phyloP scores from a whole-genome alignment of 2,888 invertebrate species.

The Caenorhabditis japonica region DNA sequence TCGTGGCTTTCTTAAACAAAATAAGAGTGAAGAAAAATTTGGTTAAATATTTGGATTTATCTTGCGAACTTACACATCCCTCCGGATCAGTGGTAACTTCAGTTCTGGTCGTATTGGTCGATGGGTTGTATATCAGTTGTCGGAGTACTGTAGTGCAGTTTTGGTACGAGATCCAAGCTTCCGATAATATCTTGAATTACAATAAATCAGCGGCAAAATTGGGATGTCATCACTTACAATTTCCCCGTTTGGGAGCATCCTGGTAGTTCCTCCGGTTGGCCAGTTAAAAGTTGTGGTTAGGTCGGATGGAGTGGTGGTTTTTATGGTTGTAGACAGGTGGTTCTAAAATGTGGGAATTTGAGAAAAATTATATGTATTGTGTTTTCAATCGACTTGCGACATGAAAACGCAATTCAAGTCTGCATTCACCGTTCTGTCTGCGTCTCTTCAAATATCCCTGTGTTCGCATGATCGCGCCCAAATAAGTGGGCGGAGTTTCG shows the following conservation, averaged over 20 bases:
- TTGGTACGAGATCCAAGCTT: background rate
- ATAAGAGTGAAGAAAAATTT: no score
- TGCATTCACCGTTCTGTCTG: no score
- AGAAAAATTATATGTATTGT: no score
- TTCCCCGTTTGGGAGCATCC: background rate
- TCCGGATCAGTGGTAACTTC: background rate
- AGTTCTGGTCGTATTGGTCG: background rate
- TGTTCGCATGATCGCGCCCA: constrained; percentile 3
- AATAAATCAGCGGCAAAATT: background rate
- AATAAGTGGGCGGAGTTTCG: no score
- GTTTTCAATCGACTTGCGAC: no score
- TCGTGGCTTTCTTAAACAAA: background rate
- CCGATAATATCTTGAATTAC: background rate
- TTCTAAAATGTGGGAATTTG: no score
- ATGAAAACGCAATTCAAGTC: no score
- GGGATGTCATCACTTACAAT: constrained; percentile 5
- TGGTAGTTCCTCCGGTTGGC: constrained; percentile 1
- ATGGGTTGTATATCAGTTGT: background rate
- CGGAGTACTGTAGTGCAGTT: constrained; percentile 10
- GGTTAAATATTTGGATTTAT: no score
- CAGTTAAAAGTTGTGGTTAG: constrained; percentile 1
- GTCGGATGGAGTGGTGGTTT: no score
- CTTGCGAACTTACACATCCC: constrained; percentile 6
- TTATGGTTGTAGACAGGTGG: no score
- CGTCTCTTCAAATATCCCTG: no score